Evolutionary conservation across 1,140 invertebrate genomes (phyloP), one percentile per base, ranked within the genome.

Genomic region (Venustaconcha ellipsiformis): DNA sequence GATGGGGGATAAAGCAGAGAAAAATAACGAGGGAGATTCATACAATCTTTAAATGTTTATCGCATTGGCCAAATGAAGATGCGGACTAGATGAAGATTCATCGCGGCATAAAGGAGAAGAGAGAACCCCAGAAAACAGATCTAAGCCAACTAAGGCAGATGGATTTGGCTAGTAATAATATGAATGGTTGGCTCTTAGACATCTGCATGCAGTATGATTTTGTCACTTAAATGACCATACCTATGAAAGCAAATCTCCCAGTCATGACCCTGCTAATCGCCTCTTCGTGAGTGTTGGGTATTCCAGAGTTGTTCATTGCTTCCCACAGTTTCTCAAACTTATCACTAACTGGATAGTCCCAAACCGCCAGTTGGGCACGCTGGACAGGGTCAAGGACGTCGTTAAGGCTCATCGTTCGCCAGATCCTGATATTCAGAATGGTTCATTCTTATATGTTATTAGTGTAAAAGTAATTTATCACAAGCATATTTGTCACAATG

Each of bases 251-350:
- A 88, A 99, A 99, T 13, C 95, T 95, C 20, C 79, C 84, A 0
- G 59, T 71, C 66, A 86, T 82, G 0, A 99, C 96, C 78, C 96
- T 92, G 17, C 92, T 89, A 0, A 99, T 86, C 0, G 96, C 97
- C 71, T 95, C 94, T 0, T 95, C 93, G 12, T 94, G 91, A 4
- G 91, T 93, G 20, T 92, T 91, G 0, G 97, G 97, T 26, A 99
- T 92, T 0, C 91, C 92, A 0, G 96, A 94, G 80, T 97, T 96
- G 83, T 95, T 93, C 97, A 99, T 99, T 0, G 96, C 96, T 87
- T 97, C 95, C 94, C 97, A 98, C 93, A 99, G 98, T 89, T 99
- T 99, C 1, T 96, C 99, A 89, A 97, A 99, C 84, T 98, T 99
- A 88, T 99, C 97, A 82, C 96, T 97, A 0, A 99, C 96, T 0